Percentiles rank a stretch among this genome's conserved stretches.
These are phyloP conservation scores for Villa cingulata DNA, from an alignment of 2,888 invertebrate species.

Conservation along the genomic window DNA sequence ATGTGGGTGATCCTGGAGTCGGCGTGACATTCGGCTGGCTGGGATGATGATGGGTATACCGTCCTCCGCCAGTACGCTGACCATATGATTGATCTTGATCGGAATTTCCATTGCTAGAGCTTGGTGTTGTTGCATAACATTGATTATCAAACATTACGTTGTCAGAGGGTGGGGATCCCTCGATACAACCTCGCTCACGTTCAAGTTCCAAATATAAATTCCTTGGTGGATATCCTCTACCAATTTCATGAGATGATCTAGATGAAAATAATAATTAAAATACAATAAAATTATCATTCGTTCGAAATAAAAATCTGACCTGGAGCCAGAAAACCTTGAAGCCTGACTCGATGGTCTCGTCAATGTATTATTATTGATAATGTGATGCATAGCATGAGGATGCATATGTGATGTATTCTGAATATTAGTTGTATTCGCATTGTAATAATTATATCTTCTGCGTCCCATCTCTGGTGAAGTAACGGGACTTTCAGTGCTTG, in stretches of 20 bases:
- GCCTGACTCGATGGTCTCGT: constrained; percentile 48
- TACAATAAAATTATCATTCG: background rate
- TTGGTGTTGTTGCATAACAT: constrained; percentile 88
- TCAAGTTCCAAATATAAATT: constrained; percentile 70
- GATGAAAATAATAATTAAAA: constrained; percentile 18
- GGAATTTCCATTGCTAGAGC: constrained; percentile 84
- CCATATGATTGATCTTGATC: constrained; percentile 66
- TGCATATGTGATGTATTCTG: constrained; percentile 47
- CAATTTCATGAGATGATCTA: constrained; percentile 59
- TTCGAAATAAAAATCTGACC: constrained; percentile 32
- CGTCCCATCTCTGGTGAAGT: constrained; percentile 85
- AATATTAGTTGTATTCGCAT: constrained; percentile 34
- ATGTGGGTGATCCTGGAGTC: constrained; percentile 71
- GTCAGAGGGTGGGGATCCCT: constrained; percentile 76
- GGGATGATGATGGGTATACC: constrained; percentile 51
- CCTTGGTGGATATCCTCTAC: constrained; percentile 55
- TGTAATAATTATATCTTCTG: constrained; percentile 57
- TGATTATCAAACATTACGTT: constrained; percentile 91
- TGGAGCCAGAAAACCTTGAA: constrained; percentile 49
- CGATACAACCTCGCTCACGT: constrained; percentile 43
- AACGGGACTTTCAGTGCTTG: constrained; percentile 75
- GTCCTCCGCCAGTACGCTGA: constrained; percentile 36
- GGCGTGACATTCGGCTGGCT: constrained; percentile 56
- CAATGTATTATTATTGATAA: constrained; percentile 44
- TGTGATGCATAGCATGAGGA: constrained; percentile 41